phyloP scores from a whole-genome alignment of 2,113 vertebrate species.

The Phyllostomus hastatus region DNA sequence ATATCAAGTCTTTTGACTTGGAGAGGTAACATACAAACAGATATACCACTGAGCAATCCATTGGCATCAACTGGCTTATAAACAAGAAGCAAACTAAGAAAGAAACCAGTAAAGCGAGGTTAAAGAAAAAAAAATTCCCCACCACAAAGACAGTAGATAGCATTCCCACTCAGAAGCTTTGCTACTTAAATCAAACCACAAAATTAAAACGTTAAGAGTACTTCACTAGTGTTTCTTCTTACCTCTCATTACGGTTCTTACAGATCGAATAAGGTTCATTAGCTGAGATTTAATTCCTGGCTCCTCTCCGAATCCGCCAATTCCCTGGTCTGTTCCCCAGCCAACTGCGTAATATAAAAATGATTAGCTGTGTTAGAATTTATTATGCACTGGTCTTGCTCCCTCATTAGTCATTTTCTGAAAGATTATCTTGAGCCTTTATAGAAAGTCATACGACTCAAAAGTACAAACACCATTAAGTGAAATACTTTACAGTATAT shows the following conservation, averaged over 20 bases:
- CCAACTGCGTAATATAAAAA: constrained; percentile 85
- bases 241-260: constrained; percentile 97
- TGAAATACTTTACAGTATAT: not conserved
- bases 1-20: not conserved
- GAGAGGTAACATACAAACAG: not conserved
- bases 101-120: not conserved
- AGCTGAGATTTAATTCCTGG: constrained; percentile 96
- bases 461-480: constrained; percentile 30
- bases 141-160: not conserved
- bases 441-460: not conserved
- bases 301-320: constrained; percentile 96
- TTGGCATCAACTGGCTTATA: not conserved
- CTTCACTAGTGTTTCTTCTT: not conserved
- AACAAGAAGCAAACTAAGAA: not conserved
- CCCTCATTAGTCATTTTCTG: constrained; percentile 34
- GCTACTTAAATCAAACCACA: not conserved
- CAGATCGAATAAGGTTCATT: constrained; percentile 93
- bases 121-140: not conserved
- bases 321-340: constrained; percentile 94
- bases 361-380: constrained; percentile 51
- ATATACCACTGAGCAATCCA: not conserved
- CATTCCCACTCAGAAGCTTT: not conserved
- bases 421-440: constrained; percentile 35
- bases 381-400: not conserved
- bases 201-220: not conserved